Evolutionary conservation across 1,140 invertebrate species (phyloP).

Genomic region (Daktulosphaira vitifoliae): DNA sequence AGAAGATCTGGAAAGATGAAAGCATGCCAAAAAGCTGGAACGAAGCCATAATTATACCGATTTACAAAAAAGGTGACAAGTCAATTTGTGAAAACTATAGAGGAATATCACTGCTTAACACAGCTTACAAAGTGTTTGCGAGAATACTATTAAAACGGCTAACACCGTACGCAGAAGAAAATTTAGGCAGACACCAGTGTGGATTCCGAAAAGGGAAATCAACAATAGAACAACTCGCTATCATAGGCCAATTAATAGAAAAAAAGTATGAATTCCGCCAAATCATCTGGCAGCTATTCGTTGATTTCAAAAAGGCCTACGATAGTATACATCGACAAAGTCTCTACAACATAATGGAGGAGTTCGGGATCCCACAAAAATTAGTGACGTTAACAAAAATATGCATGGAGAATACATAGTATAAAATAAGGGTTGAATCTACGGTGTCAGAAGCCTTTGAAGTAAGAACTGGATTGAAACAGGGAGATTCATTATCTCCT

Average conservation of each 20-base stretch:
- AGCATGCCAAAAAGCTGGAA: neutral
- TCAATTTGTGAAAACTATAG: constrained; percentile 26
- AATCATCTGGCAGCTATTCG: constrained; percentile 31
- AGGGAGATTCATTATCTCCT: no score
- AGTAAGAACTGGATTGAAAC: no score
- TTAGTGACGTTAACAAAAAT: no score
- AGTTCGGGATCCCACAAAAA: no score
- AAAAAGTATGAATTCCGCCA: no score
- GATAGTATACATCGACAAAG: constrained; percentile 27
- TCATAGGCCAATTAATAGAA: neutral
- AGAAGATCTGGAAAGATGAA: constrained; percentile 13
- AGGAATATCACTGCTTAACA: constrained; percentile 33
- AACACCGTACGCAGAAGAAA: constrained; percentile 24
- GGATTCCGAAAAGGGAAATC: constrained; percentile 33
- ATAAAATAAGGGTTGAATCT: neutral
- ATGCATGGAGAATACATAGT: no score
- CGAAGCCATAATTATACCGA: constrained; percentile 7
- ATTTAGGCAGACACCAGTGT: constrained; percentile 30
- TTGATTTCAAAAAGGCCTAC: constrained; percentile 35
- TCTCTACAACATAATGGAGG: constrained; percentile 20
- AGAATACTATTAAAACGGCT: constrained; percentile 27
- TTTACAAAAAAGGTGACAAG: constrained; percentile 36
- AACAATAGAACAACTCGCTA: constrained; percentile 19
- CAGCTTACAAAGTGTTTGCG: constrained; percentile 28
- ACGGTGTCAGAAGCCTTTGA: no score